Evolutionary conservation across 2,888 invertebrate species (phyloP), one percentile per base, ranked within the genome.

Genomic region (Rapana venosa): DNA sequence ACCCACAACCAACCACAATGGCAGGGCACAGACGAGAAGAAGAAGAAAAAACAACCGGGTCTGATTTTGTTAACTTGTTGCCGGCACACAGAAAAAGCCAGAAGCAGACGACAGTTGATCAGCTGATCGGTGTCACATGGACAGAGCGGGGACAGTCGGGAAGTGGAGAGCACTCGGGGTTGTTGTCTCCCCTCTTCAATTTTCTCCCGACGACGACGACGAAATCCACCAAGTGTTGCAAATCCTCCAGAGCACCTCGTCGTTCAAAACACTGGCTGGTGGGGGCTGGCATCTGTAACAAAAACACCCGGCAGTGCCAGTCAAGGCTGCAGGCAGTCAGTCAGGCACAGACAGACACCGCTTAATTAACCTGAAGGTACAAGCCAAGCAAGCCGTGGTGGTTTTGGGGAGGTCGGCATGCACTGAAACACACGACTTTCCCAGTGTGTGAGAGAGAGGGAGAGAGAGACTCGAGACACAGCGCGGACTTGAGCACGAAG

Each of bases 51-150:
- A 26, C 17, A 66, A 15, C 61, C 61, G 17, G 11, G 47, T 47
- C 47, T 47, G 47, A 47, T 47, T n/a, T 47, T 47, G 47, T 47
- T 47, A 47, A 47, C 47, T 47, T 47, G 83, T 30, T 11, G 79
- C 8, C n/a, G 81, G 36, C 17, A 81, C 36, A 81, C 17, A n/a
- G 26, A 35, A 35, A 81, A 30, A 84, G 26, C 13, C 26, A 30
- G 30, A 22, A 35, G 61, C 87, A 66, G 58, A 70, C 36, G 70
- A 87, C 70, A 87, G 32, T 87, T 47, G 66, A 87, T 87, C 66
- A 87, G 70, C 66, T 87, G 61, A 87, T 87, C 36, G 22, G 30
- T 58, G 58, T 86, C 58, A 86, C 66, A 86, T 56, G 81, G 26
- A 83, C 47, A 47, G 22, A 83, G 22, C 30, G 81, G 47, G 47